Conservation (phyloP, 2,888 invertebrate genomes). For the Phoenoteleia sp. region DNA sequence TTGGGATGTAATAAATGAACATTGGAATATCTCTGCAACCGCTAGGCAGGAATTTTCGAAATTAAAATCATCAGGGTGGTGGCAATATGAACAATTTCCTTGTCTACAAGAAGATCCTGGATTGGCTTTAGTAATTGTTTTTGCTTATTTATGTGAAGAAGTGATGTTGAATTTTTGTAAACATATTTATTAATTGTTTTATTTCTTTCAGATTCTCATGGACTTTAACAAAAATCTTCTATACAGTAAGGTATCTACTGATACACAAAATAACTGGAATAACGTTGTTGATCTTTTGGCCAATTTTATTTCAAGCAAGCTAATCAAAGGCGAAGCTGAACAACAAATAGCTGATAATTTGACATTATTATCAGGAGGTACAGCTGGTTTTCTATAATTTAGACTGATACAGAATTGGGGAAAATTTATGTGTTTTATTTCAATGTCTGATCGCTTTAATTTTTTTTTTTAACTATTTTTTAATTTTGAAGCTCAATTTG, state of each 20-base stretch:
- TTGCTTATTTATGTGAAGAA: no score
- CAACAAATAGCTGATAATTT: not conserved
- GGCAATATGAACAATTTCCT: not conserved
- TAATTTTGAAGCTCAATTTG: no score
- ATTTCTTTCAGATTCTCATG: no score
- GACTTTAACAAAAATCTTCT: not conserved
- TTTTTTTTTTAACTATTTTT: no score
- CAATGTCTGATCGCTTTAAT: no score
- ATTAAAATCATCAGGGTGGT: conserved; percentile 18
- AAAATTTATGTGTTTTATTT: no score
- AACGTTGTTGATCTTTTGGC: not conserved
- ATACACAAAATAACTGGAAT: not conserved
- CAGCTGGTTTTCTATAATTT: no score
- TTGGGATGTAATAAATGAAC: not conserved
- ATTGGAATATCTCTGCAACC: not conserved
- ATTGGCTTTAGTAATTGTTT: conserved; percentile 1
- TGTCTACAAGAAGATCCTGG: not conserved
- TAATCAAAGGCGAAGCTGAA: conserved; percentile 4
- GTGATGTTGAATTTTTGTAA: no score
- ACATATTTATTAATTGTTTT: no score
- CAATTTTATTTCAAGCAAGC: not conserved
- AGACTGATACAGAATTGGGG: no score
- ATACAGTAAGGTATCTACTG: not conserved
- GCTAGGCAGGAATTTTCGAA: not conserved
- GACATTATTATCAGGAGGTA: not conserved